phyloP scores from a whole-genome alignment of 2,888 invertebrate species.

The Flexamia atlantica region DNA sequence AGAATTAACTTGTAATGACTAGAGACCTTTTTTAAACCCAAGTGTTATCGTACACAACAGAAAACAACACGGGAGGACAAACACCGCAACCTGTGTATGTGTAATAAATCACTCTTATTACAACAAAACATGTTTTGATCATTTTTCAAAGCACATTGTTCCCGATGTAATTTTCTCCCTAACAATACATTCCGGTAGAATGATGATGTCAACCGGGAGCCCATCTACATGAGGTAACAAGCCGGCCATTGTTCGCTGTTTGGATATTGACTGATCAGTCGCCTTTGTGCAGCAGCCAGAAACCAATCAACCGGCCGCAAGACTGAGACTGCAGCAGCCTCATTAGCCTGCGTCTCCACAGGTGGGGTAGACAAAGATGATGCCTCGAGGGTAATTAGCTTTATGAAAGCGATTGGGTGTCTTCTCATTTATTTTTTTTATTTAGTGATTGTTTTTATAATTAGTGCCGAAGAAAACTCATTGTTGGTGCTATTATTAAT shows the following conservation, averaged over 20 bases:
- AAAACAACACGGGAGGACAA: too few relatives aligned
- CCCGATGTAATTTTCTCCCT: neutral
- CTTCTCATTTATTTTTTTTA: too few relatives aligned
- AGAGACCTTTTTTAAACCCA: too few relatives aligned
- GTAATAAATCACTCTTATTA: too few relatives aligned
- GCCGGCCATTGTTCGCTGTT: slow-evolving; percentile 16
- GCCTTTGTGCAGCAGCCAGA: neutral
- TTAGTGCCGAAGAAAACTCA: too few relatives aligned
- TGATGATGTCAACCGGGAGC: slow-evolving; percentile 1
- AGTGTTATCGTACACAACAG: too few relatives aligned
- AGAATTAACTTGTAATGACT: too few relatives aligned
- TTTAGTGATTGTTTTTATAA: too few relatives aligned
- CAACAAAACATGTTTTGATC: too few relatives aligned
- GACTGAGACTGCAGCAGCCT: neutral
- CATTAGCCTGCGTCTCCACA: neutral
- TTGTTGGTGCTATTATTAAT: too few relatives aligned
- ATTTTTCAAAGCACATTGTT: too few relatives aligned
- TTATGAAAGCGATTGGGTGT: neutral
- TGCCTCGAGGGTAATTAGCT: neutral
- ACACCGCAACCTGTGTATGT: too few relatives aligned
- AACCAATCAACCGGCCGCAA: neutral
- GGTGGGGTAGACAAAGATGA: slow-evolving; percentile 2
- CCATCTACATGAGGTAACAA: neutral
- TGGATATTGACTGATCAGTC: neutral
- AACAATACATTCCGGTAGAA: neutral